Base-by-base conservation (phyloP, 2,888 invertebrate species). In the Cephonodes hylas region DNA sequence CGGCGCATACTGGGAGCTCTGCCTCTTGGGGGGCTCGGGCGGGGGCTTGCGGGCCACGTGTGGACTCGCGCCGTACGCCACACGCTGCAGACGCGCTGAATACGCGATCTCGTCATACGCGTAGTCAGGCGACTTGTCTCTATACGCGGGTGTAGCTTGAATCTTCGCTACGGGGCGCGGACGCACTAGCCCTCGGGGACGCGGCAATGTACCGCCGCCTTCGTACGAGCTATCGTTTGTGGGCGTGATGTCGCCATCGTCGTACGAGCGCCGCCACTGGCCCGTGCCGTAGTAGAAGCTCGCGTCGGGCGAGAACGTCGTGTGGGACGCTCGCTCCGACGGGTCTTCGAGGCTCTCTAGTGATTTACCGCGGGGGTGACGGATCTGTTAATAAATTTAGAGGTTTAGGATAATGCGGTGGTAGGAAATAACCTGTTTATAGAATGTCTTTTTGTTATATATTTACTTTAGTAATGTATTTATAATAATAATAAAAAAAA, bases 231-330 rank as follows among this genome's bases (percentile, higher is more conserved):
- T 81, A 68, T 97, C 97, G 80, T 97, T 97, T 56, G 97, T 97
- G 13, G 91, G 91, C 34, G 97, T 97, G 68, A 97, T 96, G 84
- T 98, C 97, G 18, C 97, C 97, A 80, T 97, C 97, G 83, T 97
- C 97, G 83, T 96, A 97, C 66, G 96, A 96, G 73, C 96, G 93
- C 76, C 95, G 93, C 96, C 95, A 96, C 67, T 94, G 93, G 0
- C 93, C 91, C 48, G 93, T 93, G 66, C 94, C 94, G 66, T 94
- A 94, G 82, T 94, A 94, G 48, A 93, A 83, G 2, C 87, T 93
- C 59, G 93, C 93, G 72, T 95, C 94, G 0, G 94, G 91, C 1
- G 93, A 93, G 77, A 94, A 94, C 1, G 94, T 94, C 58, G 93
- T 93, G 72, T 94, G 94, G 7, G 93, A 93, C 0, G 93, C 89